phyloP scores from a whole-genome alignment of 2,888 invertebrate species.

The Meliscaeva auricollis region DNA sequence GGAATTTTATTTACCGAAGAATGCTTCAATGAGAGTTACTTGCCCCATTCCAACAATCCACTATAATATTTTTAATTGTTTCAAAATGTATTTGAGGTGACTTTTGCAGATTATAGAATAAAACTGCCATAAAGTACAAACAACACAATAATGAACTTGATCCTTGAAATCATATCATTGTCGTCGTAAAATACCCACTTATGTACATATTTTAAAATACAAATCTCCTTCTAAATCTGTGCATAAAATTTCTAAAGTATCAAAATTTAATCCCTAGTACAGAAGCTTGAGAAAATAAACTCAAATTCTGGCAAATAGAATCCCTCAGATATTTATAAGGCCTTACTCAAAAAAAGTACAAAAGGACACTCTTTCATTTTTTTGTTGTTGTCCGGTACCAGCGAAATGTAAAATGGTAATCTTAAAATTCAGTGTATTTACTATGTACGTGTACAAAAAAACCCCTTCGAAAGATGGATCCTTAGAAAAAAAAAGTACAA shows the following conservation, averaged over 20 bases:
- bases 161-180: constrained; percentile 25
- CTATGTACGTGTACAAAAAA: neutral
- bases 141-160: neutral
- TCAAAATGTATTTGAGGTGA: no score
- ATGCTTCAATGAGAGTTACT: no score
- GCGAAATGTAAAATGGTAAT: constrained; percentile 55
- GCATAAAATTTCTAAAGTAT: constrained; percentile 4
- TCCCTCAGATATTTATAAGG: neutral
- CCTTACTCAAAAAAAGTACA: constrained; percentile 15
- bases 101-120: no score
- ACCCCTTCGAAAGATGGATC: constrained; percentile 24
- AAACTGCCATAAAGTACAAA: neutral
- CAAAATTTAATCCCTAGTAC: constrained; percentile 11
- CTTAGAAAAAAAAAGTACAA: neutral
- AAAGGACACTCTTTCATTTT: constrained; percentile 43
- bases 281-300: constrained; percentile 7
- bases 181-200: constrained; percentile 26
- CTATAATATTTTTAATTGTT: no score
- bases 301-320: neutral
- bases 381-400: neutral
- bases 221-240: constrained; percentile 1
- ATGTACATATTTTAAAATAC: neutral
- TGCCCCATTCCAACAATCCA: no score
- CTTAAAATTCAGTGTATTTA: constrained; percentile 43
- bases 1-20: no score